Conservation (phyloP, 2,797 vertebrate species). For the Heteromormyrus szaboi region DNA sequence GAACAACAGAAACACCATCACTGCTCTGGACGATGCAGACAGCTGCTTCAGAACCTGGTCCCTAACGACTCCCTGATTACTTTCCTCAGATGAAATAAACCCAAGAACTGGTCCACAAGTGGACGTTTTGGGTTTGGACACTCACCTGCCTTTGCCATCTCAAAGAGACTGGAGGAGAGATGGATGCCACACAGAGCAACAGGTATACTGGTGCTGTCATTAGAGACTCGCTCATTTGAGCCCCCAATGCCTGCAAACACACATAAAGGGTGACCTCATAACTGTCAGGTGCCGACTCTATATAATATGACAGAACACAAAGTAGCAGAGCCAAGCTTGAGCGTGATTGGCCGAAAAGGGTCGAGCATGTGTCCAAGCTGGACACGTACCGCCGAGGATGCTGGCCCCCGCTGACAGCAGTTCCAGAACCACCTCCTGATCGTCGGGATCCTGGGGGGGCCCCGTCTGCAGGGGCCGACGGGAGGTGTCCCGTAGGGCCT, state of each 20-base stretch:
- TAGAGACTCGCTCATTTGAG: conserved; percentile 27
- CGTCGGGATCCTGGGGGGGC: conserved; percentile 63
- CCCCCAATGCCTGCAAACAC: conserved; percentile 38
- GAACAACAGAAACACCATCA: conserved; percentile 13
- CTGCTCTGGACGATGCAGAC: not conserved
- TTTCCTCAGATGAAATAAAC: not conserved
- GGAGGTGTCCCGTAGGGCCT: conserved; percentile 72
- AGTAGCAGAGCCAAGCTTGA: not conserved
- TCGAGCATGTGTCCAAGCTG: not conserved
- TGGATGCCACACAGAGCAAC: conserved; percentile 29
- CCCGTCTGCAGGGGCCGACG: conserved; percentile 55
- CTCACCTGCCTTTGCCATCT: conserved; percentile 37
- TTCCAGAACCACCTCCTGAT: conserved; percentile 70
- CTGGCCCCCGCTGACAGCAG: conserved; percentile 78
- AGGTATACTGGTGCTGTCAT: conserved; percentile 24
- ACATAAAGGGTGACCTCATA: conserved; percentile 19
- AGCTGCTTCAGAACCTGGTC: not conserved
- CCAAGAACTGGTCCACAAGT: not conserved
- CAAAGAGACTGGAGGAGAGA: conserved; percentile 23
- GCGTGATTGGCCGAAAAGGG: not conserved
- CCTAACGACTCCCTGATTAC: not conserved
- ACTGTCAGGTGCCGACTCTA: not conserved
- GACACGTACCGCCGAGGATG: conserved; percentile 74
- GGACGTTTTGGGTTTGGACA: conserved; percentile 32
- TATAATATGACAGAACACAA: not conserved